phyloP scores from a whole-genome alignment of 2,113 vertebrate species.

The Toxotes chatareus region DNA sequence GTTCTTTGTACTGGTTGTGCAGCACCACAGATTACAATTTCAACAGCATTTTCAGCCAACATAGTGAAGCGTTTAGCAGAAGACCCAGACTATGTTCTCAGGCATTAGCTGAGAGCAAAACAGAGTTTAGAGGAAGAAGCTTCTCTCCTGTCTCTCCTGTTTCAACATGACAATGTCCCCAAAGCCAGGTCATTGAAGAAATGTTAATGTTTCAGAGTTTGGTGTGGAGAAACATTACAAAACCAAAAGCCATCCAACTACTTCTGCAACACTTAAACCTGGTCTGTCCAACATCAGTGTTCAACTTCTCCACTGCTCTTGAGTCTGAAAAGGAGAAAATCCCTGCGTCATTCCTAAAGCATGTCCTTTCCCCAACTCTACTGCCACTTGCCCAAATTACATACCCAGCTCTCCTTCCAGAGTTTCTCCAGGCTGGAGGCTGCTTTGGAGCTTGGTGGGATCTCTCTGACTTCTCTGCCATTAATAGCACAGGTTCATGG shows the following conservation, averaged over 20 bases:
- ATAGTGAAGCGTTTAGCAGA: no score
- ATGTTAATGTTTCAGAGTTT: background rate
- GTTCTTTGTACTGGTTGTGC: no score
- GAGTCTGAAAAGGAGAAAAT: no score
- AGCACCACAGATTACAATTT: no score
- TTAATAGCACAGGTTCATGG: background rate
- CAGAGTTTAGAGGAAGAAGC: no score
- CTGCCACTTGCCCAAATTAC: background rate
- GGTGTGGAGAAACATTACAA: background rate
- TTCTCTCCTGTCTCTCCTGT: background rate
- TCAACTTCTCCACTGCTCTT: no score
- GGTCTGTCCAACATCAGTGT: background rate
- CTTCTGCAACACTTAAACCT: background rate
- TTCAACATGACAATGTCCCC: background rate
- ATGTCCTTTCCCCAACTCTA: background rate
- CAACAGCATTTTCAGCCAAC: no score
- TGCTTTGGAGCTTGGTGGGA: background rate
- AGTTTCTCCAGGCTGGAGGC: background rate
- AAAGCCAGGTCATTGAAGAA: background rate
- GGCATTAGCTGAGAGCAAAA: no score
- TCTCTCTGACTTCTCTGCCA: slow-evolving; percentile 12
- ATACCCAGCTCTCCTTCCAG: background rate
- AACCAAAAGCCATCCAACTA: background rate
- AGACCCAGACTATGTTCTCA: no score
- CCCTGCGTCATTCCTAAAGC: background rate